These are phyloP conservation scores for Spilarctia lutea DNA, from an alignment of 2,888 invertebrate genomes.

Conservation along the genomic window DNA sequence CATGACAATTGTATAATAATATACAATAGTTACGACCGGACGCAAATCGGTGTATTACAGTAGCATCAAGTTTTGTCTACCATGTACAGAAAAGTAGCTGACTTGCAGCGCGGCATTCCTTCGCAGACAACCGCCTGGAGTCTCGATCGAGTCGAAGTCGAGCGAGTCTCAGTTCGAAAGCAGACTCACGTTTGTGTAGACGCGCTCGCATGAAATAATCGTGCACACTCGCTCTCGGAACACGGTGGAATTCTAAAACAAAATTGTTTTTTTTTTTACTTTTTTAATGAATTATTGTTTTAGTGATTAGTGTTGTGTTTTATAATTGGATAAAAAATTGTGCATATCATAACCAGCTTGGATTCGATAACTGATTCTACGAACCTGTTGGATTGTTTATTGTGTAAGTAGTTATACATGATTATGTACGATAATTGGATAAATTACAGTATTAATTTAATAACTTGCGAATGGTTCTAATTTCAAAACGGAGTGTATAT, in stretches of 20 bases:
- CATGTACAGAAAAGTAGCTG: slow-evolving; percentile 72
- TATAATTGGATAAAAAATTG: slow-evolving; percentile 64
- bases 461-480: slow-evolving; percentile 35
- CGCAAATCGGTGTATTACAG: slow-evolving; percentile 53
- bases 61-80: slow-evolving; percentile 66
- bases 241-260: slow-evolving; percentile 63
- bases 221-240: slow-evolving; percentile 64
- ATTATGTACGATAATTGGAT: slow-evolving; percentile 47
- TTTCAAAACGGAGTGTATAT: slow-evolving; percentile 47
- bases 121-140: slow-evolving; percentile 46
- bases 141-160: slow-evolving; percentile 30
- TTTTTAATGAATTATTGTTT: slow-evolving; percentile 46
- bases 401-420: slow-evolving; percentile 69
- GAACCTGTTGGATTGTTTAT: slow-evolving; percentile 69
- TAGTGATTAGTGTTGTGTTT: slow-evolving; percentile 76
- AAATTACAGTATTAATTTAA: slow-evolving; percentile 41
- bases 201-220: slow-evolving; percentile 62
- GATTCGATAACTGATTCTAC: slow-evolving; percentile 57
- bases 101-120: slow-evolving; percentile 80
- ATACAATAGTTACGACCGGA: slow-evolving; percentile 36
- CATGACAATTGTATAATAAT: slow-evolving; percentile 27
- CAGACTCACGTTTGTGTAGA: slow-evolving; percentile 74
- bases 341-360: slow-evolving; percentile 62
- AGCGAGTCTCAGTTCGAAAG: slow-evolving; percentile 77
- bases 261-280: slow-evolving; percentile 57